Base-by-base conservation (phyloP, 1,140 invertebrate genomes). In the Aphaenogaster rudis region DNA sequence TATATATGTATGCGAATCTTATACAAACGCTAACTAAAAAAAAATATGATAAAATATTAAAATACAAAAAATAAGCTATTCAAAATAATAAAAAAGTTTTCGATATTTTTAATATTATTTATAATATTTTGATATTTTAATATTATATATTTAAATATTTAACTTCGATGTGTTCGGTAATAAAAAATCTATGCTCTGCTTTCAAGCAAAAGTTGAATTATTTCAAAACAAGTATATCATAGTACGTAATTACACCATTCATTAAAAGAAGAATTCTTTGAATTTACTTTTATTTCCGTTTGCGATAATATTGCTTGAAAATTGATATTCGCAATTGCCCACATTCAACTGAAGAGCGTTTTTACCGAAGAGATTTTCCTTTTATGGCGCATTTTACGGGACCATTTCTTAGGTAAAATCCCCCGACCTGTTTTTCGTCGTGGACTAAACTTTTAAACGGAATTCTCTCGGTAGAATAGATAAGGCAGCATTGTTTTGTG, bases 401-500 rank as follows among this genome's bases (percentile, higher is more conserved):
- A 48, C 28, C 71, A 61, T 59, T 42, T 13, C 21, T 74, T 48
- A 61, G 11, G 3, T 61, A 74, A 28, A 61, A 59, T 82, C 42
- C 17, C n/a, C 33, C 21, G 17, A 42, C 15, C 21, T 7, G 36
- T 59, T 69, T 54, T 36, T 39, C 13, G 17, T 36, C 52, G 17
- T 48, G 28, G 21, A 82, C 72, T 42, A 82, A 72, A 48, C 28
- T 48, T 81, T 69, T 21, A 59, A 59, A 8, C 15, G 39, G 28
- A 36, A 28, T 57, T 82, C 52, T 36, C 21, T 17, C 15, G 13
- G 6, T 11, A 15, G 8, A 61, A 39, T 9, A 48, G 15, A 36
- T 57, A 59, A 71, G 21, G 36, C 33, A 17, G 28, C 39, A 59
- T 48, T 48, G 42, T 48, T 74, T 28, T 8, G 52, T 21, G n/a